Percentiles rank a stretch among this genome's conserved stretches.
Conservation (phyloP, 2,797 vertebrate genomes). For the Lagorchestes hirsutus region DNA sequence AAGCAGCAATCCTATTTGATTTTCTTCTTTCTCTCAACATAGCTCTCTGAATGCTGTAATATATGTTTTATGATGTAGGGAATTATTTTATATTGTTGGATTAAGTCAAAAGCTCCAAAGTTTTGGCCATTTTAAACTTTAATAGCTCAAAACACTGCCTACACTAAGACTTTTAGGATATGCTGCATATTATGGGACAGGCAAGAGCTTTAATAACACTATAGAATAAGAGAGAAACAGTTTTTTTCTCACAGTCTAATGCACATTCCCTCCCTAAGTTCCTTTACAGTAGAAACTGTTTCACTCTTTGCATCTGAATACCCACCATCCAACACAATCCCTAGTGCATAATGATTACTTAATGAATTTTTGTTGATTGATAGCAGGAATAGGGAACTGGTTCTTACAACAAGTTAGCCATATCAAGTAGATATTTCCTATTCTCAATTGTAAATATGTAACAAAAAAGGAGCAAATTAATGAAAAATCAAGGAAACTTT, state of each 20-base stretch:
- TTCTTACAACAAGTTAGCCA: background rate
- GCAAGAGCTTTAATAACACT: background rate
- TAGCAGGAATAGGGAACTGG: background rate
- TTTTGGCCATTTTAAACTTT: background rate
- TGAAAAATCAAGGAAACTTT: conserved; percentile 16
- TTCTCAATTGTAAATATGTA: background rate
- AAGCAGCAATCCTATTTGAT: background rate
- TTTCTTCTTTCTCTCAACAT: background rate
- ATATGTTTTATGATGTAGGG: background rate
- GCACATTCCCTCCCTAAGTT: background rate
- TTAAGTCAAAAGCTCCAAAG: background rate
- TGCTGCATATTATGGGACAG: background rate
- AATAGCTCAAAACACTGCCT: background rate
- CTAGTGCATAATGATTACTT: background rate
- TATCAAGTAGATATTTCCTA: background rate
- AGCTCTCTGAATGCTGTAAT: background rate
- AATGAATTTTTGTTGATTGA: background rate
- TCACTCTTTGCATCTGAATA: background rate
- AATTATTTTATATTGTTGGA: background rate
- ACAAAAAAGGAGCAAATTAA: conserved; percentile 18
- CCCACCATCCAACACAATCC: background rate
- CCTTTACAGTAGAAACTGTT: background rate
- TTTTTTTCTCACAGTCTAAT: background rate
- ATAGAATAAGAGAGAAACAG: background rate
- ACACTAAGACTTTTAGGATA: background rate